Percentiles rank a stretch among this genome's conserved stretches.
Conservation (phyloP, 2,113 vertebrate genomes). For the Spea multiplicata region DNA sequence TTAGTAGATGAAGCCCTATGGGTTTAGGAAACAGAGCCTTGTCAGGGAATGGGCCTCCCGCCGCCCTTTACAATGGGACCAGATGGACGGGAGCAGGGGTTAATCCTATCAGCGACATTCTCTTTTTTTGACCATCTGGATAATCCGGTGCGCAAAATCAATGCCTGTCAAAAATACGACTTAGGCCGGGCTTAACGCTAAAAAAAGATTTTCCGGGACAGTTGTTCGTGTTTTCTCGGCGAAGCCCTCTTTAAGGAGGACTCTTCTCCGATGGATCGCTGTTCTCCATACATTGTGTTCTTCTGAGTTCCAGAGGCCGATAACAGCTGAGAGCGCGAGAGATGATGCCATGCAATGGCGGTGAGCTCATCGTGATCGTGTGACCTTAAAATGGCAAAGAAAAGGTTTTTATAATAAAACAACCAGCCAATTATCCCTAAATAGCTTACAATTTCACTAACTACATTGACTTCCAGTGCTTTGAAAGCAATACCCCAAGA, state of each 20-base stretch:
- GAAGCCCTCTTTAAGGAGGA: background rate
- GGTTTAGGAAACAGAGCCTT: constrained; percentile 54
- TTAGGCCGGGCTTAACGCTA: constrained; percentile 82
- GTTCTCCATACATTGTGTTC: background rate
- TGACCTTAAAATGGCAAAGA: too few species aligned
- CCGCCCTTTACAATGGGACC: constrained; percentile 60
- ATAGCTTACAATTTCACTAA: too few species aligned
- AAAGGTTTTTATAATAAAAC: too few species aligned
- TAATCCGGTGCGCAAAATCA: constrained; percentile 84
- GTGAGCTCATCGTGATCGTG: too few species aligned
- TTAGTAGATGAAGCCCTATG: constrained; percentile 13
- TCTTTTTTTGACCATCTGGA: constrained; percentile 94
- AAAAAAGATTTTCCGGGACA: constrained; percentile 82
- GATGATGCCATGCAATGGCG: too few species aligned
- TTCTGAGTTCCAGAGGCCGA: background rate
- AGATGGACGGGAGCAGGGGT: constrained; percentile 90
- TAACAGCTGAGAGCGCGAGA: background rate
- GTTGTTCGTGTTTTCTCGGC: constrained; percentile 69
- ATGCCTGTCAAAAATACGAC: constrained; percentile 82
- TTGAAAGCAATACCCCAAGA: too few species aligned
- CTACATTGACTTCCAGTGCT: too few species aligned
- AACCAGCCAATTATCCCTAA: too few species aligned
- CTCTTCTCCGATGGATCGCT: background rate
- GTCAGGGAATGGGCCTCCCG: background rate
- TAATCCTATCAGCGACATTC: constrained; percentile 97